These are phyloP conservation scores for Eidolon helvum DNA, from an alignment of 2,113 vertebrate species.

Conservation along the genomic window DNA sequence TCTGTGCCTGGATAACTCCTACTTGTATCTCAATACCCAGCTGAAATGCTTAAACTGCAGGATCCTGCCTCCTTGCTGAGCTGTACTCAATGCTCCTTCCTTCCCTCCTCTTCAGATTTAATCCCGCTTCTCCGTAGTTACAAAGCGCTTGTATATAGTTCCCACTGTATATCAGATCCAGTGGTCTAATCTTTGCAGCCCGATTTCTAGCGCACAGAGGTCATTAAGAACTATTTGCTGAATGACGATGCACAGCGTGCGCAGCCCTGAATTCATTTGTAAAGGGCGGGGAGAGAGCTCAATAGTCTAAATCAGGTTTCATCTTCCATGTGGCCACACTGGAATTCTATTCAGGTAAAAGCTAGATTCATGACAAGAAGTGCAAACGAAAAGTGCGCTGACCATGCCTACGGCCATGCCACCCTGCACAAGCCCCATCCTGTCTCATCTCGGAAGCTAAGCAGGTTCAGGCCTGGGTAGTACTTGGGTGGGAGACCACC, in stretches of 20 bases:
- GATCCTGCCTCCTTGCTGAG: not conserved
- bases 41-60: not conserved
- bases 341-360: not conserved
- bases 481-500: too few species aligned
- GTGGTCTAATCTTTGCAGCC: not conserved
- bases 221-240: not conserved
- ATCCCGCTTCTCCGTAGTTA: not conserved
- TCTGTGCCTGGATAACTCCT: not conserved
- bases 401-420: too few species aligned
- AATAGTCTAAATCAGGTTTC: not conserved
- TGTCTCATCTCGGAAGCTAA: too few species aligned
- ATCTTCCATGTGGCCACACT: not conserved
- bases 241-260: not conserved
- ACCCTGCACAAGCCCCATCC: too few species aligned
- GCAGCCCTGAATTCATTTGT: not conserved
- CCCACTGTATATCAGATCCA: not conserved
- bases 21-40: not conserved
- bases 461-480: too few species aligned
- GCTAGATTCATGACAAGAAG: not conserved
- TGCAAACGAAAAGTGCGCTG: not conserved
- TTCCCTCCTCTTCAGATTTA: not conserved
- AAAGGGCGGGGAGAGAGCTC: not conserved
- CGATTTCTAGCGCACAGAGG: not conserved
- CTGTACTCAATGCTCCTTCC: too few species aligned
- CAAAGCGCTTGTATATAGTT: not conserved